phyloP scores from a whole-genome alignment of 2,797 vertebrate species.

The Ataeniobius toweri region DNA sequence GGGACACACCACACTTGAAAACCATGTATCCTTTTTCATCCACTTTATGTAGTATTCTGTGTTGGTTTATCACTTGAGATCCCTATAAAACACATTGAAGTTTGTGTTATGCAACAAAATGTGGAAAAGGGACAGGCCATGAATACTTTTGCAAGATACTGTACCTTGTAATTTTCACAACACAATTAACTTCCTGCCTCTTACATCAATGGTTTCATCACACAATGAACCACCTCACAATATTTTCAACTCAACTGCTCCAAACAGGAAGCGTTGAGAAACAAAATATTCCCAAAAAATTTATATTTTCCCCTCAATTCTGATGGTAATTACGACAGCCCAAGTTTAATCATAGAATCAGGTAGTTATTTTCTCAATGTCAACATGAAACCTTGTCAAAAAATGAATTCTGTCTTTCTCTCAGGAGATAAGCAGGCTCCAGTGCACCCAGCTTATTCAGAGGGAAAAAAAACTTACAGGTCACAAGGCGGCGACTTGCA shows the following conservation, averaged over 20 bases:
- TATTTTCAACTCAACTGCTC: constrained; percentile 43
- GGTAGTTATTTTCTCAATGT: constrained; percentile 93
- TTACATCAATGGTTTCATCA: constrained; percentile 22
- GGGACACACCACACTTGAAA: neutral
- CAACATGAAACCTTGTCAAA: constrained; percentile 90
- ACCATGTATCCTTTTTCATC: neutral
- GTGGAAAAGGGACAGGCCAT: neutral
- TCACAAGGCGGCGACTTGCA: constrained; percentile 86
- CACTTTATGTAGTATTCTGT: neutral
- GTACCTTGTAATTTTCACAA: constrained; percentile 2
- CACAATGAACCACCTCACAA: constrained; percentile 42
- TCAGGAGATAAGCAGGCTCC: constrained; percentile 90
- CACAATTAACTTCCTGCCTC: constrained; percentile 20
- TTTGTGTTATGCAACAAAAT: neutral
- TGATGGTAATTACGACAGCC: constrained; percentile 87
- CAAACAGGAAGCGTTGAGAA: constrained; percentile 50
- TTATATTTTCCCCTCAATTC: constrained; percentile 82
- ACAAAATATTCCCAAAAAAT: constrained; percentile 69
- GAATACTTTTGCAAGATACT: neutral
- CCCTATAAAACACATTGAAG: neutral
- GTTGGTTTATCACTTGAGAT: neutral
- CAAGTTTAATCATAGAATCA: constrained; percentile 89
- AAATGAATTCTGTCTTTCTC: constrained; percentile 88
- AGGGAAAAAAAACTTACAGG: constrained; percentile 82
- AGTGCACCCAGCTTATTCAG: constrained; percentile 86